phyloP scores from a whole-genome alignment of 2,797 vertebrate species.

The Rhabdomys pumilio region DNA sequence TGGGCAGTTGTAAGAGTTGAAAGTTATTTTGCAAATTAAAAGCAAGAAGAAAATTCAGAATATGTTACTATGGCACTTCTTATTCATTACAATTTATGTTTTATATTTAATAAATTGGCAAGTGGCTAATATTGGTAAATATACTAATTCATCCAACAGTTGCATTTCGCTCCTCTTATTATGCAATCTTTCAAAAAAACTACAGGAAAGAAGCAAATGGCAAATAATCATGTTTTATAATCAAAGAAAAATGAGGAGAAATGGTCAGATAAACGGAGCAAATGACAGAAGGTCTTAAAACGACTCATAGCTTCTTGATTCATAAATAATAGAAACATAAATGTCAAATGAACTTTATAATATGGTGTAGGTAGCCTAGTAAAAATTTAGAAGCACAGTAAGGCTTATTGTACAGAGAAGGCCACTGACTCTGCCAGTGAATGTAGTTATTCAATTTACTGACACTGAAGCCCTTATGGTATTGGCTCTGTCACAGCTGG shows the following conservation, averaged over 20 bases:
- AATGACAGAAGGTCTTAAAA: constrained; percentile 89
- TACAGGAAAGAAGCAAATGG: constrained; percentile 41
- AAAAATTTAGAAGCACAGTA: constrained; percentile 89
- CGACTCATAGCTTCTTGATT: constrained; percentile 87
- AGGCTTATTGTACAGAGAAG: constrained; percentile 89
- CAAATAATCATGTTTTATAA: constrained; percentile 86
- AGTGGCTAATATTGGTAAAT: neutral
- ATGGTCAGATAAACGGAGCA: constrained; percentile 88
- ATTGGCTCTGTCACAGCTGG: constrained; percentile 85
- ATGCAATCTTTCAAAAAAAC: constrained; percentile 69
- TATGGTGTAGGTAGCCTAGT: constrained; percentile 90
- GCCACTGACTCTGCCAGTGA: constrained; percentile 83
- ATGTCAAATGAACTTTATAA: constrained; percentile 92
- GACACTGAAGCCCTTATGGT: constrained; percentile 87
- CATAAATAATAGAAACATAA: constrained; percentile 94
- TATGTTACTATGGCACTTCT: neutral
- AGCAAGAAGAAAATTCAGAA: neutral
- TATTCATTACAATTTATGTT: constrained; percentile 39
- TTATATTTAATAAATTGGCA: neutral
- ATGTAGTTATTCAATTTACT: constrained; percentile 86
- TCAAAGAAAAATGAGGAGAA: constrained; percentile 85
- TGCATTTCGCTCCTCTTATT: constrained; percentile 42
- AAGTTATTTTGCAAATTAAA: constrained; percentile 70
- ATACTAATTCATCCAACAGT: constrained; percentile 60
- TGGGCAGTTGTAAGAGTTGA: constrained; percentile 73